Percentiles rank a stretch among this genome's conserved stretches.
Evolutionary conservation across 2,113 vertebrate genomes (phyloP).

Genomic region (Triplophysa rosa): DNA sequence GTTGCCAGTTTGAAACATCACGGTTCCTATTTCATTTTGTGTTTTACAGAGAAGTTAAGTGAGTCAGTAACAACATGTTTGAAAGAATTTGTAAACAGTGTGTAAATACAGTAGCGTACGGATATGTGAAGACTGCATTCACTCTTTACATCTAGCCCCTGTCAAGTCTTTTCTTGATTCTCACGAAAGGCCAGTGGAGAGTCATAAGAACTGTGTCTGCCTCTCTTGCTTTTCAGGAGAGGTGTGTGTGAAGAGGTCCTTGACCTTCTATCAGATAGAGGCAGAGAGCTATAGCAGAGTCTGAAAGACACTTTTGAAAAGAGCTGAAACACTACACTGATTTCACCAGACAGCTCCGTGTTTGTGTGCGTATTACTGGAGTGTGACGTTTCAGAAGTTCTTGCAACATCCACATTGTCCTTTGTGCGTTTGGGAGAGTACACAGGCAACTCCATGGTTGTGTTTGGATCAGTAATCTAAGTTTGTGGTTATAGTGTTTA

Average conservation of each 20-base stretch:
- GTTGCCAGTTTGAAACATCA: too few relatives aligned
- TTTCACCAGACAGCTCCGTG: slow-evolving; percentile 63
- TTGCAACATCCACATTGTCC: slow-evolving; percentile 63
- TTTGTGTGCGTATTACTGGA: slow-evolving; percentile 65
- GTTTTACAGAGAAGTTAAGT: background rate
- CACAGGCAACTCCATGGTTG: background rate
- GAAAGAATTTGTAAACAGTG: too few relatives aligned
- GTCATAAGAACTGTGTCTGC: slow-evolving; percentile 78
- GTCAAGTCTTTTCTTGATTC: slow-evolving; percentile 69
- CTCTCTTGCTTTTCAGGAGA: slow-evolving; percentile 74
- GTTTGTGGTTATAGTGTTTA: too few relatives aligned
- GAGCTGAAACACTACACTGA: slow-evolving; percentile 72
- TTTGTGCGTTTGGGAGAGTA: slow-evolving; percentile 53
- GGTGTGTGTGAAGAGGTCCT: slow-evolving; percentile 78
- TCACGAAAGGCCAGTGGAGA: slow-evolving; percentile 75
- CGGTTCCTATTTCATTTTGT: background rate
- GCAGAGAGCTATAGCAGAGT: slow-evolving; percentile 63
- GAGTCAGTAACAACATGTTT: too few relatives aligned
- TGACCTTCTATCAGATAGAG: slow-evolving; percentile 78
- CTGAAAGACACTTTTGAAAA: slow-evolving; percentile 77
- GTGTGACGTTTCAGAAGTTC: slow-evolving; percentile 71
- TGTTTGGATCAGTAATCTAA: background rate
- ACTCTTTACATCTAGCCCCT: background rate
- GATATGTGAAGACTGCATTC: background rate
- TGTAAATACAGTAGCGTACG: too few relatives aligned